Evolutionary conservation across 2,113 vertebrate species (phyloP).

Genomic region (Cavia porcellus): DNA sequence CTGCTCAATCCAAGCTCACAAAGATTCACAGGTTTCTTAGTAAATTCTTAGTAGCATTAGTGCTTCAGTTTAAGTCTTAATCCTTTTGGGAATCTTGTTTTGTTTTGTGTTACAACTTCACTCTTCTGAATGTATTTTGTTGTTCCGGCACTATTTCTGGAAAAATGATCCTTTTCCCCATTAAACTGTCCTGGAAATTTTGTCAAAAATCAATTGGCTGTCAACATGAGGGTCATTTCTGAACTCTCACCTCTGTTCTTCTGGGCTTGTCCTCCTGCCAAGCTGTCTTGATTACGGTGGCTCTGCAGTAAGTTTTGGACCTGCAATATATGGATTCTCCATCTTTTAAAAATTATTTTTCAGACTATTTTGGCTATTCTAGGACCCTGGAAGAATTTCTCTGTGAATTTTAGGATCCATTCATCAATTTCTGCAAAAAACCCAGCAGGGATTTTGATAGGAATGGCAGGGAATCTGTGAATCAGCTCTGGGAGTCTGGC

Average conservation of each 20-base stretch:
- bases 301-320: not conserved
- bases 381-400: not conserved
- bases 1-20: not conserved
- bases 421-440: not conserved
- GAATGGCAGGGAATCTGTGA: not conserved
- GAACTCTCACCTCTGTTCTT: not conserved
- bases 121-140: not conserved
- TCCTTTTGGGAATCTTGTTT: not conserved
- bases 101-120: not conserved
- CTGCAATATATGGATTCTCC: not conserved
- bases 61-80: not conserved
- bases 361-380: not conserved
- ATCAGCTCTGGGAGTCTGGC: not conserved
- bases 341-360: not conserved
- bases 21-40: not conserved
- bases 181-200: not conserved
- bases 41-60: not conserved
- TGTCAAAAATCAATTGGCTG: not conserved
- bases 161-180: not conserved
- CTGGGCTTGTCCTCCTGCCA: not conserved
- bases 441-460: not conserved
- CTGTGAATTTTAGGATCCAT: not conserved
- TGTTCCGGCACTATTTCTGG: not conserved
- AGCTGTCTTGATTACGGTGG: too few species aligned
- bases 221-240: not conserved